Percentiles rank a stretch among this genome's conserved stretches.
These are phyloP conservation scores for Chelonus insularis DNA, from an alignment of 1,140 invertebrate species.

Conservation along the genomic window DNA sequence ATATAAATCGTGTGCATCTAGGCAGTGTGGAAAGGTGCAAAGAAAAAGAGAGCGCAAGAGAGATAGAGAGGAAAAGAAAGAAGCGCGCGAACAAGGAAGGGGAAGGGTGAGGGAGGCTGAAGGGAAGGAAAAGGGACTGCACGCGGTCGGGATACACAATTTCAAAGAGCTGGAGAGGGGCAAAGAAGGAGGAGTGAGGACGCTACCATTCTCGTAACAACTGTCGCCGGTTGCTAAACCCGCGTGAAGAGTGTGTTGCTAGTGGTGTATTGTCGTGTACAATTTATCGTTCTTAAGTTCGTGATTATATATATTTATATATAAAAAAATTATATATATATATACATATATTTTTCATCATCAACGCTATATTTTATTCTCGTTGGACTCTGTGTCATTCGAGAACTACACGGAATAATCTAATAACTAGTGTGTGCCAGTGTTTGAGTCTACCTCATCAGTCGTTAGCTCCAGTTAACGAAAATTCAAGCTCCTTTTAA, in stretches of 20 bases:
- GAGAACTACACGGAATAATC: conserved; percentile 25
- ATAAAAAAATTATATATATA: conserved; percentile 5
- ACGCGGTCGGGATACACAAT: conserved; percentile 9
- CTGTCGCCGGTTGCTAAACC: conserved; percentile 27
- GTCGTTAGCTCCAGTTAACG: conserved; percentile 32
- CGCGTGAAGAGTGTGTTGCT: conserved; percentile 29
- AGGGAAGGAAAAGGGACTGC: conserved; percentile 20
- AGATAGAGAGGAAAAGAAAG: conserved; percentile 12
- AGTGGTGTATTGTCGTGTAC: conserved; percentile 25
- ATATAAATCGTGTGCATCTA: too few relatives aligned
- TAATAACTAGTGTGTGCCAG: conserved; percentile 48
- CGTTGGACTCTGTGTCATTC: conserved; percentile 30
- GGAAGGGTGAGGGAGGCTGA: conserved; percentile 8
- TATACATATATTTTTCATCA: background rate
- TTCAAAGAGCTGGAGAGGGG: conserved; percentile 17
- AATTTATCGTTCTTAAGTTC: conserved; percentile 24
- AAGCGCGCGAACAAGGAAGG: conserved; percentile 4
- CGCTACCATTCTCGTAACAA: conserved; percentile 38
- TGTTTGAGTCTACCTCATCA: conserved; percentile 51
- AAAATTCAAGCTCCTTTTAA: conserved; percentile 30
- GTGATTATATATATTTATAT: conserved; percentile 1
- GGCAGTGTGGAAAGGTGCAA: background rate
- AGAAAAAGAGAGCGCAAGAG: conserved; percentile 23
- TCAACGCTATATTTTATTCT: conserved; percentile 11
- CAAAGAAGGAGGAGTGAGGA: conserved; percentile 31